These are phyloP conservation scores for Holotrichia oblita DNA, from an alignment of 1,140 invertebrate species.

Conservation along the genomic window DNA sequence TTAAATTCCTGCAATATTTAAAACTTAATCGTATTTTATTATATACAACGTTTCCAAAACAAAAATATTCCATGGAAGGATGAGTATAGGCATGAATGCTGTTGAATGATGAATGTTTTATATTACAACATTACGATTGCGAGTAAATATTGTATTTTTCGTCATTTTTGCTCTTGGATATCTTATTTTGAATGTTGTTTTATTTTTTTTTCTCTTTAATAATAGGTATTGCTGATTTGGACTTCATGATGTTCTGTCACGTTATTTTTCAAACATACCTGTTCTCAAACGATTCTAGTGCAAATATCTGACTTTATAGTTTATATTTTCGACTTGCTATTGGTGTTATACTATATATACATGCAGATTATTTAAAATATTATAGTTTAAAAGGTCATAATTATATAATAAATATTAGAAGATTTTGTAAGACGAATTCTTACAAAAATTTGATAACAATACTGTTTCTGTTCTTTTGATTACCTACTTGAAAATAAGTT, in stretches of 20 bases:
- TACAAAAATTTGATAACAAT: no score
- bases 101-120: conserved; percentile 16
- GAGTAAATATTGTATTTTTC: background rate
- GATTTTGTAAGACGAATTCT: no score
- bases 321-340: no score
- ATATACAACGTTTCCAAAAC: conserved; percentile 55
- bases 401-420: no score
- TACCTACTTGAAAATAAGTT: no score
- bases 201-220: background rate
- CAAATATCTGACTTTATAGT: background rate
- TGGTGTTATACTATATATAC: no score
- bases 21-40: conserved; percentile 51
- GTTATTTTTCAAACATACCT: conserved; percentile 8
- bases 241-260: background rate
- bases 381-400: no score
- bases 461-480: no score
- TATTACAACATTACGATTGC: background rate
- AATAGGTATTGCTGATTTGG: no score
- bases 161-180: background rate
- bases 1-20: conserved; percentile 55
- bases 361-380: no score
- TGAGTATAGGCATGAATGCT: conserved; percentile 39
- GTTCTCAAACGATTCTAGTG: background rate
- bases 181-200: conserved; percentile 1
- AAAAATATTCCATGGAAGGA: conserved; percentile 54